Conservation (phyloP, 2,113 vertebrate genomes). For the Dicrurus megarhynchus region DNA sequence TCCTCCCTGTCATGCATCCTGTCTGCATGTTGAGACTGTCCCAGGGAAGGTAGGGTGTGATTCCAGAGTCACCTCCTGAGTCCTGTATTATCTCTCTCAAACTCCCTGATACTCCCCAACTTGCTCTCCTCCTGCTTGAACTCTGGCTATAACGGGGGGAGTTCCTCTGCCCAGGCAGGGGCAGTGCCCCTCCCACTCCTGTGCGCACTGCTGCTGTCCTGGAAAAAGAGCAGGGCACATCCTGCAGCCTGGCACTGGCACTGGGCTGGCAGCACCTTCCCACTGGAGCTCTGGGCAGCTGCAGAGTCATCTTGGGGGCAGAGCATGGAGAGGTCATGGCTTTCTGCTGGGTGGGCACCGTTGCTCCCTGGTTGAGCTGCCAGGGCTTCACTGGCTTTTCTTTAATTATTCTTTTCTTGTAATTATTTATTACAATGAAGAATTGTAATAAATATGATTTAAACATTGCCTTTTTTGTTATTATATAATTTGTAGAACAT, state of each 20-base stretch:
- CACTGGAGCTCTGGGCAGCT: background rate
- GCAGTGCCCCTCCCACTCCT: background rate
- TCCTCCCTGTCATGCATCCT: background rate
- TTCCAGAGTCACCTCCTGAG: background rate
- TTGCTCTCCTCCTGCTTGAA: background rate
- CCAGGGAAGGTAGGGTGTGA: background rate
- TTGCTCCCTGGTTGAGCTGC: background rate
- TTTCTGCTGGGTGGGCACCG: background rate
- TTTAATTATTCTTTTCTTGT: background rate
- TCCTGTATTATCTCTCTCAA: accelerated
- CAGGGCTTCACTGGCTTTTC: background rate
- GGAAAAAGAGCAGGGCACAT: background rate
- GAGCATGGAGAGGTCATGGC: background rate
- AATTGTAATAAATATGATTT: background rate
- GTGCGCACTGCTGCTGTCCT: background rate
- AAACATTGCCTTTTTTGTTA: background rate
- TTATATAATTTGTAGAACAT: background rate
- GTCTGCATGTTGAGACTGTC: background rate
- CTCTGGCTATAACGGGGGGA: background rate
- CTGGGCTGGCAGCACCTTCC: accelerated
- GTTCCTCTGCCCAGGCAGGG: background rate
- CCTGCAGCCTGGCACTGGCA: background rate
- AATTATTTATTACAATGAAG: background rate
- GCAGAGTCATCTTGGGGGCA: too few species aligned
- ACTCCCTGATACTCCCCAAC: background rate